A percentile compares a stretch with the other conserved stretches of the same genome.
These are phyloP conservation scores for Chalcis sispes DNA, from an alignment of 2,888 invertebrate species.

Conservation along the genomic window DNA sequence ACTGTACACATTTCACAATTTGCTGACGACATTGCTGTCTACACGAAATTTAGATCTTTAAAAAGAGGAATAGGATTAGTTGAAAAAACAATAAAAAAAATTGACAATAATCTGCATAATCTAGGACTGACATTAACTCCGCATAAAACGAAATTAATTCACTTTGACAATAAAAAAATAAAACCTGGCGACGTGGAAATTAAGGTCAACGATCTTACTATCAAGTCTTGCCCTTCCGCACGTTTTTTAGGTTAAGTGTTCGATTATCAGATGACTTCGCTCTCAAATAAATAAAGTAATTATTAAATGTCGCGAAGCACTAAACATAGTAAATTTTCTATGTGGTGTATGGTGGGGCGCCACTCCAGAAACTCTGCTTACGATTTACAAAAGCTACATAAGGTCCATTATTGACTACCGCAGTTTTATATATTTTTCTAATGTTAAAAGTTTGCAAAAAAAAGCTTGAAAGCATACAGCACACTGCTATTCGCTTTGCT, in stretches of 20 bases:
- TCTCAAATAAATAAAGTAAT: conserved; percentile 6
- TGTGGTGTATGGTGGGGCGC: conserved; percentile 21
- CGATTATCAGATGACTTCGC: background rate
- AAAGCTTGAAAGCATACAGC: conserved; percentile 18
- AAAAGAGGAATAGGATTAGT: background rate
- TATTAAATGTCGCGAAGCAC: background rate
- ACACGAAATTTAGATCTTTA: too few relatives aligned
- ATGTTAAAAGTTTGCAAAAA: background rate
- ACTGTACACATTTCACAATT: too few relatives aligned
- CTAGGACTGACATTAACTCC: background rate
- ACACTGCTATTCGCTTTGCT: background rate
- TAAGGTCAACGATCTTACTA: background rate
- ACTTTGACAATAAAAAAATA: conserved; percentile 26
- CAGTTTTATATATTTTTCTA: conserved; percentile 29
- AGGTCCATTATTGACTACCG: conserved; percentile 34
- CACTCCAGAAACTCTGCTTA: background rate
- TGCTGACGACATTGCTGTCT: too few relatives aligned
- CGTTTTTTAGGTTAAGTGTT: conserved; percentile 11
- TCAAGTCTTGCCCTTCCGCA: background rate
- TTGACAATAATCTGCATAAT: background rate
- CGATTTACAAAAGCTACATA: conserved; percentile 26
- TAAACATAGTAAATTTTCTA: conserved; percentile 31
- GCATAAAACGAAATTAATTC: conserved; percentile 2
- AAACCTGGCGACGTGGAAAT: conserved; percentile 8
- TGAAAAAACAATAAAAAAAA: background rate